Conservation (phyloP, 2,888 invertebrate species). For the Apotomis betuletana region DNA sequence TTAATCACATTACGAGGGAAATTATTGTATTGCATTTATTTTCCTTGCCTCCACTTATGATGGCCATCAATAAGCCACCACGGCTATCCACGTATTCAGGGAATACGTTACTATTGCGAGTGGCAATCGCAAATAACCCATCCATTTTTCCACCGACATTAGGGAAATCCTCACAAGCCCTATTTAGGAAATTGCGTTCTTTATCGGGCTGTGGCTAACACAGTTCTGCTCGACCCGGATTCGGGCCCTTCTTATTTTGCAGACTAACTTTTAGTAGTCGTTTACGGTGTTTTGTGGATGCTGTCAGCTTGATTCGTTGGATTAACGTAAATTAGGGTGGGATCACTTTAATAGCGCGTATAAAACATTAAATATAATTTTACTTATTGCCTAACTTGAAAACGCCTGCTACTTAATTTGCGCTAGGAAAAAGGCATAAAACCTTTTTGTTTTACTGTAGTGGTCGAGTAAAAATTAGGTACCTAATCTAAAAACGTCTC, state of each 20-base stretch:
- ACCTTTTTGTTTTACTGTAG: too few relatives aligned
- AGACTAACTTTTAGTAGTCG: conserved; percentile 53
- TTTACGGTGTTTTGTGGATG: conserved; percentile 44
- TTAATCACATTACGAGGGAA: neutral
- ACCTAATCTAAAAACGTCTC: too few relatives aligned
- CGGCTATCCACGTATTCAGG: conserved; percentile 33
- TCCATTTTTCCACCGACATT: conserved; percentile 69
- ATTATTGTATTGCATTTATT: neutral
- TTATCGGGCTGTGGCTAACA: conserved; percentile 73
- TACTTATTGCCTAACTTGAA: too few relatives aligned
- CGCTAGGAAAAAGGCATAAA: too few relatives aligned
- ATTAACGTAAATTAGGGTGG: conserved; percentile 13
- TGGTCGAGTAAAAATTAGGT: too few relatives aligned
- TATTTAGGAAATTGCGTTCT: conserved; percentile 78
- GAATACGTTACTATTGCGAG: conserved; percentile 57
- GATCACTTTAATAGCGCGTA: conserved; percentile 1
- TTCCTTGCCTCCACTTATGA: neutral
- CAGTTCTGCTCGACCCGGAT: conserved; percentile 57
- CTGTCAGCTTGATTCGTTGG: conserved; percentile 26
- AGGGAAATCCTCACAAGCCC: conserved; percentile 76
- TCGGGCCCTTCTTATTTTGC: conserved; percentile 43
- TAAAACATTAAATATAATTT: too few relatives aligned
- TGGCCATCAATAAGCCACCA: conserved; percentile 23
- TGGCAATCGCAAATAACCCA: conserved; percentile 57
- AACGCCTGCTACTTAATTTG: too few relatives aligned